These are phyloP conservation scores for Calephelis perditalis DNA, from an alignment of 2,888 invertebrate genomes.

Conservation along the genomic window DNA sequence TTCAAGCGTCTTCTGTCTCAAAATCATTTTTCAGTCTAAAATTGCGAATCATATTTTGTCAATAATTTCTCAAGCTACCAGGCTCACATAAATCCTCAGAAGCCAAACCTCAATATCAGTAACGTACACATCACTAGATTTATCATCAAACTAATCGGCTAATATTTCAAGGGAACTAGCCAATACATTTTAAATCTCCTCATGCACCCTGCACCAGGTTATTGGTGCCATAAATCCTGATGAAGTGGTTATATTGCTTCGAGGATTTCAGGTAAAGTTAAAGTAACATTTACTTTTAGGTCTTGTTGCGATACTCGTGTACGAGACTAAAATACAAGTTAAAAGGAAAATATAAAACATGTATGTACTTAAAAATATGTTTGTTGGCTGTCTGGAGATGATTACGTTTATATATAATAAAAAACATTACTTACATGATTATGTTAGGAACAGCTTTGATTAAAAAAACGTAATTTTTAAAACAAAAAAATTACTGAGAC, in stretches of 20 bases:
- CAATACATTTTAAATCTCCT: slow-evolving; percentile 14
- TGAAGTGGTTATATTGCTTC: slow-evolving; percentile 12
- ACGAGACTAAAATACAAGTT: too few species aligned
- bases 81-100: not conserved
- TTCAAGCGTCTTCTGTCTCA: too few species aligned
- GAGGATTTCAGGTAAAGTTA: slow-evolving; percentile 12
- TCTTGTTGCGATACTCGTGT: not conserved
- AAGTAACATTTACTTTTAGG: slow-evolving; percentile 1
- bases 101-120: slow-evolving; percentile 5
- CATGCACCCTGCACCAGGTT: slow-evolving; percentile 12
- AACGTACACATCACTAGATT: slow-evolving; percentile 14
- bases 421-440: too few species aligned
- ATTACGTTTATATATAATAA: too few species aligned
- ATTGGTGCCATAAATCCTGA: slow-evolving; percentile 12
- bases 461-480: too few species aligned
- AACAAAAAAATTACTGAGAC: too few species aligned
- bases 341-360: too few species aligned
- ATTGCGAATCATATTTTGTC: too few species aligned
- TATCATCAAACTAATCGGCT: slow-evolving; percentile 21
- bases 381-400: too few species aligned
- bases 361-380: too few species aligned
- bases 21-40: too few species aligned
- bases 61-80: not conserved
- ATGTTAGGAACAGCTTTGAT: too few species aligned
- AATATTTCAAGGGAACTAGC: slow-evolving; percentile 27